A percentile compares a stretch with the other conserved stretches of the same genome.
These are phyloP conservation scores for Eulemur mongoz DNA, from an alignment of 2,797 vertebrate species.

Conservation along the genomic window DNA sequence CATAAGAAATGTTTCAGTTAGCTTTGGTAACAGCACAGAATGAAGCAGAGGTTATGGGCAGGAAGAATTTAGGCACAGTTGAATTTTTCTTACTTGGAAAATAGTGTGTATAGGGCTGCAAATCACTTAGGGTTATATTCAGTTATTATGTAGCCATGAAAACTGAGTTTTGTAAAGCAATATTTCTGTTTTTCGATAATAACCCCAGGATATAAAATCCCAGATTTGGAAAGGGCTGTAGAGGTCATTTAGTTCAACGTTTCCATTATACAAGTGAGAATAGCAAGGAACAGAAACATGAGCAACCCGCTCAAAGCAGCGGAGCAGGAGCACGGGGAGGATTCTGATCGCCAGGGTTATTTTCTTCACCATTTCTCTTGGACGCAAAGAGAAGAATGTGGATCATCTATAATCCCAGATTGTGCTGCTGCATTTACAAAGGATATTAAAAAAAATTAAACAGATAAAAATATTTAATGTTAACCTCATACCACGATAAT, in stretches of 20 bases:
- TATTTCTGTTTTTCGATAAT: not conserved
- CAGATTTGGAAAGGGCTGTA: not conserved
- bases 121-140: not conserved
- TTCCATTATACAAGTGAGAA: not conserved
- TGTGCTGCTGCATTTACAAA: not conserved
- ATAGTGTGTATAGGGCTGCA: not conserved
- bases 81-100: not conserved
- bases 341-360: not conserved
- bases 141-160: not conserved
- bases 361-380: not conserved
- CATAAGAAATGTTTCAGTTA: not conserved
- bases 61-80: not conserved
- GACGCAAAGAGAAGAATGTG: not conserved
- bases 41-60: not conserved
- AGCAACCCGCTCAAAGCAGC: not conserved
- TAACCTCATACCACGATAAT: not conserved
- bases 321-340: fast-evolving
- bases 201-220: not conserved
- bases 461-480: not conserved
- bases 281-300: not conserved
- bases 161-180: not conserved
- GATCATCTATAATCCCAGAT: not conserved
- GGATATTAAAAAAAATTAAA: not conserved
- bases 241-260: not conserved
- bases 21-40: not conserved